Percentiles rank a stretch among this genome's conserved stretches.
Conservation (phyloP, 2,888 invertebrate genomes). For the Sialis lutaria region DNA sequence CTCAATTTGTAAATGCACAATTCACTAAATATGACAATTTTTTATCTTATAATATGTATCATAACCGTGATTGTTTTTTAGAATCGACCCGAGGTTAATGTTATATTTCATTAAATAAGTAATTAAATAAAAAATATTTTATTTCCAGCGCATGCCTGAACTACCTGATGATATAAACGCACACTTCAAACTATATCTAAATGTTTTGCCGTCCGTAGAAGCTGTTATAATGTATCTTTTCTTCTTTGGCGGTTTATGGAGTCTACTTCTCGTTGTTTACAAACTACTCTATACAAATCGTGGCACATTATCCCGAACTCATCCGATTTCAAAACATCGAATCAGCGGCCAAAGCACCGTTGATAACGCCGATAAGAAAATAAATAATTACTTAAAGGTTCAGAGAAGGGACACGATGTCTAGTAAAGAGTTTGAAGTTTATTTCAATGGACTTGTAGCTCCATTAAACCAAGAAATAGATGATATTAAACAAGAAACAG, state of each 20-base stretch:
- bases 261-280: constrained; percentile 32
- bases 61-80: too few species aligned
- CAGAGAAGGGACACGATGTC: constrained; percentile 13
- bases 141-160: constrained; percentile 47
- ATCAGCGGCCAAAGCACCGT: not conserved
- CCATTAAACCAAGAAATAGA: not conserved
- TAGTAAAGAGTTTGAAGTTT: constrained; percentile 21
- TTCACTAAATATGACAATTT: too few species aligned
- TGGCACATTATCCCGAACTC: not conserved
- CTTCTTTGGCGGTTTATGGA: constrained; percentile 30
- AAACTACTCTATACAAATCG: constrained; percentile 12
- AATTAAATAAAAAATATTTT: constrained; percentile 7
- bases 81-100: too few species aligned
- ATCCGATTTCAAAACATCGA: constrained; percentile 1
- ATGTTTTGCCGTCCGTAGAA: constrained; percentile 48
- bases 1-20: too few species aligned
- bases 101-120: too few species aligned
- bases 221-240: constrained; percentile 32
- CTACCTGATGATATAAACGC: constrained; percentile 41
- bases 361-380: not conserved
- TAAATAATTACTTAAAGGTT: constrained; percentile 3
- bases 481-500: constrained; percentile 2
- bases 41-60: too few species aligned
- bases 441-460: constrained; percentile 14
- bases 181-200: constrained; percentile 55